Percentiles rank a stretch among this genome's conserved stretches.
These are phyloP conservation scores for Mythimna vitellina DNA, from an alignment of 2,888 invertebrate species.

Conservation along the genomic window DNA sequence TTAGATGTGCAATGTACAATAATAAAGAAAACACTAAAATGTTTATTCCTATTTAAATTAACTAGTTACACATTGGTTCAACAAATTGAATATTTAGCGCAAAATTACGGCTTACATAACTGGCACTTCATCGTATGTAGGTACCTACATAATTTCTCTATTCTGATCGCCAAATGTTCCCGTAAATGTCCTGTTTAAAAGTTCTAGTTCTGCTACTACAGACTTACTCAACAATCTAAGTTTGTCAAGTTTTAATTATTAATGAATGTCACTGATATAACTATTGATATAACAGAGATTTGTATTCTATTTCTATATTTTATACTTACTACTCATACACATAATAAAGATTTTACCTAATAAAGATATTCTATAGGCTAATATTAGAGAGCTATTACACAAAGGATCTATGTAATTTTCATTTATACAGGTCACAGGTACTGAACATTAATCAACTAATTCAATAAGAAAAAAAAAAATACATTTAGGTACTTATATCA, in stretches of 20 bases:
- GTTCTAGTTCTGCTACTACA: conserved; percentile 28
- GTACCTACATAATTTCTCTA: conserved; percentile 10
- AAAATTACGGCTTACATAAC: conserved; percentile 43
- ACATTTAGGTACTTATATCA: background rate
- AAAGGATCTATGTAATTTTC: conserved; percentile 34
- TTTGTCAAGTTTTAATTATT: conserved; percentile 22
- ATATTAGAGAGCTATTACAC: conserved; percentile 58
- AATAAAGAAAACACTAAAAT: conserved; percentile 47
- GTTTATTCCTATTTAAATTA: conserved; percentile 40
- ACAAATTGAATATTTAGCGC: conserved; percentile 37
- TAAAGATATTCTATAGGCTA: conserved; percentile 35
- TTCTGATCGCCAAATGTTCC: conserved; percentile 21
- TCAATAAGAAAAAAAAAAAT: conserved; percentile 14
- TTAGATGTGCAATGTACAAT: conserved; percentile 46
- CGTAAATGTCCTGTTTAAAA: conserved; percentile 19
- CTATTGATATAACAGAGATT: conserved; percentile 37
- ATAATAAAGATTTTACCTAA: conserved; percentile 41
- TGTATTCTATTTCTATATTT: conserved; percentile 43
- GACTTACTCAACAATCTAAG: conserved; percentile 39
- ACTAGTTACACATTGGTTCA: conserved; percentile 41
- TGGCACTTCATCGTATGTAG: conserved; percentile 38
- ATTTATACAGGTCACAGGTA: conserved; percentile 54
- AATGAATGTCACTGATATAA: conserved; percentile 40
- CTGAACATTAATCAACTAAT: conserved; percentile 38
- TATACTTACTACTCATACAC: conserved; percentile 42